A percentile compares a stretch with the other conserved stretches of the same genome.
phyloP scores from a whole-genome alignment of 37 sponge, comb jelly and placozoan species.

The Theonella swinhoei region DNA sequence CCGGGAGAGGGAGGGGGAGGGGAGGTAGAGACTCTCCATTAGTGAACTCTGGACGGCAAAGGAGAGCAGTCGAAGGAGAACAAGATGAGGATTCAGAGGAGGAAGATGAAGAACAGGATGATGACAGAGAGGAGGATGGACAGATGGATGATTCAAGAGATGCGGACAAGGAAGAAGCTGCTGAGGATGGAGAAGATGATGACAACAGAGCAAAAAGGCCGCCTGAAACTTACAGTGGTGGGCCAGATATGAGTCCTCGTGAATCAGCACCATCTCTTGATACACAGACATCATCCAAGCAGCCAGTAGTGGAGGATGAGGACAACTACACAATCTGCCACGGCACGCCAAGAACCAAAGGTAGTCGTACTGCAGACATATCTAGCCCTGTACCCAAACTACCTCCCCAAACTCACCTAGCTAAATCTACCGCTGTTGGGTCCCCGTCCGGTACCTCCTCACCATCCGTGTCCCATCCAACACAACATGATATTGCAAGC shows the following conservation, averaged over 20 bases:
- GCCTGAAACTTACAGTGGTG: not conserved
- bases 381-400: conserved; percentile 36
- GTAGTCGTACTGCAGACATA: conserved; percentile 9
- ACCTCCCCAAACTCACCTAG: not conserved
- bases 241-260: no score
- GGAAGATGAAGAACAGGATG: not conserved
- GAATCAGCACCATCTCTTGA: not conserved
- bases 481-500: not conserved
- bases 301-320: conserved; percentile 17
- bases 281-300: no score
- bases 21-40: not conserved
- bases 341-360: conserved; percentile 30
- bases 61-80: not conserved
- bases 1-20: not conserved
- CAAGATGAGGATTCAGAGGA: conserved; percentile 3
- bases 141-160: not conserved
- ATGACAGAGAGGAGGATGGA: not conserved
- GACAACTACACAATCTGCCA: conserved; percentile 70
- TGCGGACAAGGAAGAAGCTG: not conserved
- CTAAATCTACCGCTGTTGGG: not conserved
- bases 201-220: conserved; percentile 41
- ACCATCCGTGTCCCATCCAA: not conserved
- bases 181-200: not conserved
- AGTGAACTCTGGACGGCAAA: not conserved
- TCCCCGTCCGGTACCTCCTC: not conserved